Evolutionary conservation across 2,888 invertebrate species (phyloP).

Genomic region (Pantelozetes paolii): DNA sequence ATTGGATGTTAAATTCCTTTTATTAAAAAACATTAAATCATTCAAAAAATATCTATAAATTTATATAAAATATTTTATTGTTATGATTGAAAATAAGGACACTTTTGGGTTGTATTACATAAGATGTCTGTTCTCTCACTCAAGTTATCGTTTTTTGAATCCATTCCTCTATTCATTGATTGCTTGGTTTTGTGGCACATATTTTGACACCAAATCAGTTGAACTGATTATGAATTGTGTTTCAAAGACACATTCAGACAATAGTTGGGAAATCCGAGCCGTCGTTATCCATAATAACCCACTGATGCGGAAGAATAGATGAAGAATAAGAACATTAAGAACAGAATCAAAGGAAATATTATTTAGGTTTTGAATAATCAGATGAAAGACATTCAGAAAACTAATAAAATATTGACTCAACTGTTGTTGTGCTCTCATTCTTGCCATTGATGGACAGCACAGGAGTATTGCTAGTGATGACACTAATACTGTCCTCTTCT

Average conservation of each 20-base stretch:
- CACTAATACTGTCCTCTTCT: slow-evolving; percentile 17
- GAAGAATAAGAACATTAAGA: too few relatives aligned
- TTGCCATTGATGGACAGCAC: background rate
- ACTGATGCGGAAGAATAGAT: background rate
- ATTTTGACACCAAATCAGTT: background rate
- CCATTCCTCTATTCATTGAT: too few relatives aligned
- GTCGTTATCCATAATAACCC: slow-evolving; percentile 17
- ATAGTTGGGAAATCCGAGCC: slow-evolving; percentile 2
- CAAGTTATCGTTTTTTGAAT: too few relatives aligned
- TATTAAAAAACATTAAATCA: background rate
- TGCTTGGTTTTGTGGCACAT: background rate
- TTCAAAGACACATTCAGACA: background rate
- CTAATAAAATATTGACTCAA: background rate
- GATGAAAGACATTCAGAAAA: background rate
- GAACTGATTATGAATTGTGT: background rate
- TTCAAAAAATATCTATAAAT: background rate
- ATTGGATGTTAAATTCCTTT: too few relatives aligned
- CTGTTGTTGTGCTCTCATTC: slow-evolving; percentile 17
- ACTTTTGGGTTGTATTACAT: too few relatives aligned
- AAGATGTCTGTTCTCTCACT: background rate
- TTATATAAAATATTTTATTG: background rate
- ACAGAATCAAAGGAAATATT: background rate
- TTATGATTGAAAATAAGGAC: background rate
- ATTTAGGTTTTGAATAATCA: background rate
- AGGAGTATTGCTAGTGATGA: background rate